Base-by-base conservation (phyloP, 2,113 vertebrate genomes). In the Carollia perspicillata region DNA sequence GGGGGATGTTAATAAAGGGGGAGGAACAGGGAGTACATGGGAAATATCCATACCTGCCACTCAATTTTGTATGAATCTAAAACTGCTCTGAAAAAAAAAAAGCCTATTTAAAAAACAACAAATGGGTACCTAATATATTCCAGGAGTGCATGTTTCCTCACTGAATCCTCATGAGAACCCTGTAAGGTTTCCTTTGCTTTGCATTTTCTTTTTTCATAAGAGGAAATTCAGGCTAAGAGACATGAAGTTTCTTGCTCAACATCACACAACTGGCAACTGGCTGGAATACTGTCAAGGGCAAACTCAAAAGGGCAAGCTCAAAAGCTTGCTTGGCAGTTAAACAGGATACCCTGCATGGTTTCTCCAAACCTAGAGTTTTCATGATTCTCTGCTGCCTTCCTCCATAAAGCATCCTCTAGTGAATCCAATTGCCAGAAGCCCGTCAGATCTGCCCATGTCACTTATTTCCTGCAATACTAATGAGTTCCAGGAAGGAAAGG, bases 21-120 rank as follows among this genome's bases (percentile, higher is more conserved):
- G 28, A 84, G 26, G 22, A 11, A 7, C 2, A 37, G 2, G 5
- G 14, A 14, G 8, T 86, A 40, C 28, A 44, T 42, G 6, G 72
- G 42, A 51, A 33, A 37, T 91, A 49, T 74, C 8, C 20, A 18
- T 40, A 74, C 5, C 53, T 86, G 44, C 65, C 33, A 5, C 5
- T 90, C 74, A 88, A 30, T 72, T 84, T 86, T 65, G 4, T 69
- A 16, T 20, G 51, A 90, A 79, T 40, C 40, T 89, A 72, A 96
- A 95, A 81, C 40, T 87, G 9, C 16, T 78, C 53, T 91, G 69
- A 69, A 77, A 90, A 89, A 90, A 89, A 37, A 37, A 58, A 90
- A 42, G 37, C 12, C 37, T 33, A 33, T 33, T 63, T 77, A 49
- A 81, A 22, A 30, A 81, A 81, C 16, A 81, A 60, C 20, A 78